These are phyloP conservation scores for Caerostris darwini DNA, from an alignment of 1,140 invertebrate genomes.

Conservation along the genomic window DNA sequence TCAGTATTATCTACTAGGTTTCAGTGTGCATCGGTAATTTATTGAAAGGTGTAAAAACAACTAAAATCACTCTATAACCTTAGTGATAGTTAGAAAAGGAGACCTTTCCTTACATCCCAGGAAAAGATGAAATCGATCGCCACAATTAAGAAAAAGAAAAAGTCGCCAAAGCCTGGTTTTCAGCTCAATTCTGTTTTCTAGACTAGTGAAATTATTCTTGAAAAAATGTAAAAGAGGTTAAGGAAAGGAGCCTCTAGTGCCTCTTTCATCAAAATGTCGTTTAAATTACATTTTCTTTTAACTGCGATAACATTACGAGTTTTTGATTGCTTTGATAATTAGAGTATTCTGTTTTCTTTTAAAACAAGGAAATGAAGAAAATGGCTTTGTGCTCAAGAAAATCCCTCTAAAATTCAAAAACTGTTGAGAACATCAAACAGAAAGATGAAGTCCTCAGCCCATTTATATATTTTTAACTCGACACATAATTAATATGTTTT, in stretches of 20 bases:
- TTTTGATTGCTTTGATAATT: slow-evolving; percentile 75
- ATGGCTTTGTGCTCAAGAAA: slow-evolving; percentile 34
- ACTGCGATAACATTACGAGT: slow-evolving; percentile 60
- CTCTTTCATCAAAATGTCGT: slow-evolving; percentile 71
- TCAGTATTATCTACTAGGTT: slow-evolving; percentile 35
- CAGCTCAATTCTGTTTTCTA: neutral
- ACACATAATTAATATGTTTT: neutral
- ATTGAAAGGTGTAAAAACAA: slow-evolving; percentile 46
- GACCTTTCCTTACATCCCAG: slow-evolving; percentile 9
- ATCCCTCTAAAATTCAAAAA: neutral
- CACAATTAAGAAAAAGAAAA: slow-evolving; percentile 62
- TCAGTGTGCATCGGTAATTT: slow-evolving; percentile 47
- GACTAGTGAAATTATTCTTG: neutral
- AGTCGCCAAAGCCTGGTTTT: neutral
- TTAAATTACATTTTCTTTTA: slow-evolving; percentile 73
- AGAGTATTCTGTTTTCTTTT: slow-evolving; percentile 59
- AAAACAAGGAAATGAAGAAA: neutral
- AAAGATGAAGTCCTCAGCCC: neutral
- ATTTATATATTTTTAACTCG: neutral
- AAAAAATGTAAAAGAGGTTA: slow-evolving; percentile 30
- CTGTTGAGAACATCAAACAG: neutral
- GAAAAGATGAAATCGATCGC: slow-evolving; percentile 66
- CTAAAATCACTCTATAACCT: slow-evolving; percentile 50
- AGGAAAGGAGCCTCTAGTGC: neutral
- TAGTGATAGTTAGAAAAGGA: slow-evolving; percentile 56